Base-by-base conservation (phyloP, 2,888 invertebrate species). In the Morpho achilles region DNA sequence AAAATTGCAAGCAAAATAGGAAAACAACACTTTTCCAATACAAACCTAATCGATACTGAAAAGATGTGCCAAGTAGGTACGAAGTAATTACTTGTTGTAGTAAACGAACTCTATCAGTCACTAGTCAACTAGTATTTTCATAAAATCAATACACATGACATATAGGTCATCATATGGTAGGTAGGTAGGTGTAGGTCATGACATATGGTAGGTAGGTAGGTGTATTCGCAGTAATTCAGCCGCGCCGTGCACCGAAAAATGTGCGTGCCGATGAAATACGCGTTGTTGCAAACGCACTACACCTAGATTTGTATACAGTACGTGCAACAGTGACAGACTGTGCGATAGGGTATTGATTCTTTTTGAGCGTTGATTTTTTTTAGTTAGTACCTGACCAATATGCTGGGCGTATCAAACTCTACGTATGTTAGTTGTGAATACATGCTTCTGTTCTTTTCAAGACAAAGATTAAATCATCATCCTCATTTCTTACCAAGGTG, bases 211-310 rank as follows among this genome's bases (percentile, higher is more conserved):
- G 41, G 23, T 32, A 9, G 8, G 43, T 45, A 32, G 56, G 57
- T 62, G 55, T 55, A 62, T 62, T 62, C 59, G 57, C 60, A 55
- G 62, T 63, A 63, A 63, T 63, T 58, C 63, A 63, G 60, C 58
- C 63, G 63, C 53, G 50, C 50, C 49, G 55, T 58, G 58, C 58
- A 53, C 56, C 46, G 60, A 63, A 63, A 62, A 63, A 56, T 56
- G 40, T 53, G 57, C 62, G 62, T 60, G 52, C 39, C 58, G 56
- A 58, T 57, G 57, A 58, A 58, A 50, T 60, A 60, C 54, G 58
- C 58, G 58, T 47, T 10, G 50, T 32, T 46, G 45, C 42, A 50
- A 8, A 10, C 39, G 7, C 32, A 32, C 32, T 32, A 10, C 8
- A 23, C 45, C 44, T 50, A 40, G 16, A 55, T 40, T 7, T 53